A percentile compares a stretch with the other conserved stretches of the same genome.
phyloP scores from a whole-genome alignment of 2,888 invertebrate species.

The Mactromeris polynyma region DNA sequence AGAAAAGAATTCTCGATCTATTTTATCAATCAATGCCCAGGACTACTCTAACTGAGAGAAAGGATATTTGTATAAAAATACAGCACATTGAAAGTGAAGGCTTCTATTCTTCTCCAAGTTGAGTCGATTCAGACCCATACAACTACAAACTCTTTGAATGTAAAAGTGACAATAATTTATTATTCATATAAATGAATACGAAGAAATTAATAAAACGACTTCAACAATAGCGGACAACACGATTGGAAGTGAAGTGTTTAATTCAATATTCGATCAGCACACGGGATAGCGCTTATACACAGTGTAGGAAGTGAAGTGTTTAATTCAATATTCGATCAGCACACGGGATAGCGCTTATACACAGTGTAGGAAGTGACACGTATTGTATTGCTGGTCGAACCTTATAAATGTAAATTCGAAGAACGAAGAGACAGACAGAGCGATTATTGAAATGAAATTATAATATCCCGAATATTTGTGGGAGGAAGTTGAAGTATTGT shows the following conservation, averaged over 20 bases:
- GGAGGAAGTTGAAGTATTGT: not conserved
- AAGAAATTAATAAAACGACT: constrained; percentile 62
- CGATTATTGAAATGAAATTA: not conserved
- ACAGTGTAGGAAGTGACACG: not conserved
- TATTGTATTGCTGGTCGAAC: not conserved
- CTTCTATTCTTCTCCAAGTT: constrained; percentile 14
- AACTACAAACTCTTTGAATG: constrained; percentile 31
- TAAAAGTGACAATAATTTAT: constrained; percentile 45
- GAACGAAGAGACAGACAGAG: not conserved
- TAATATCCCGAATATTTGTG: not conserved
- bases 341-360: constrained; percentile 51
- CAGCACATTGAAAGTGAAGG: not conserved
- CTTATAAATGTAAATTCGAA: not conserved
- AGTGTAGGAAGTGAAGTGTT: constrained; percentile 47
- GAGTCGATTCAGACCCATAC: not conserved
- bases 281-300: constrained; percentile 50
- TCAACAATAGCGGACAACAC: constrained; percentile 19
- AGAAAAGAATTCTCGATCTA: constrained; percentile 7
- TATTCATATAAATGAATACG: constrained; percentile 29
- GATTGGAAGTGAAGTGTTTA: constrained; percentile 48
- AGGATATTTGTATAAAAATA: not conserved
- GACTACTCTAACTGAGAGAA: not conserved
- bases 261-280: constrained; percentile 45
- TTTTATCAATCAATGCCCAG: constrained; percentile 27
- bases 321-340: constrained; percentile 50